These are phyloP conservation scores for Theristicus caerulescens DNA, from an alignment of 2,113 vertebrate genomes.

Conservation along the genomic window DNA sequence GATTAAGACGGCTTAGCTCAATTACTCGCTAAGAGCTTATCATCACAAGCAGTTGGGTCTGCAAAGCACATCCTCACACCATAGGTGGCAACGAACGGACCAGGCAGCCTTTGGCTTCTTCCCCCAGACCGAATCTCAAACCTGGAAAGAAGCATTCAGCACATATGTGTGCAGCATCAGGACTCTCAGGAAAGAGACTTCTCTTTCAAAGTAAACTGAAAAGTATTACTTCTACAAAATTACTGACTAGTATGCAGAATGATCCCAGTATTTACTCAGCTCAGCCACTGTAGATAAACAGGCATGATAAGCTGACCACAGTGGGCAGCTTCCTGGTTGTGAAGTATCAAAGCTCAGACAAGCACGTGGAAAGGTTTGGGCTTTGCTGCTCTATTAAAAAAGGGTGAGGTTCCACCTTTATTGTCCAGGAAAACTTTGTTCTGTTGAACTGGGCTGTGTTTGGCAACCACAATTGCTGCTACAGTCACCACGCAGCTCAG, in stretches of 20 bases:
- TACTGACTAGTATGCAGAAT: neutral
- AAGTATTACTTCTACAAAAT: neutral
- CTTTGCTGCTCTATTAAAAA: neutral
- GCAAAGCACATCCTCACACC: neutral
- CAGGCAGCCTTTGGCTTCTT: neutral
- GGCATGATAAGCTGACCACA: neutral
- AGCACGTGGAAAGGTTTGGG: fast-evolving
- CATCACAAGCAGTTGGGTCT: neutral
- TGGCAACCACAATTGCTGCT: neutral
- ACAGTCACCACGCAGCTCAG: neutral
- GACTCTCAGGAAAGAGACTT: neutral
- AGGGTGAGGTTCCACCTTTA: neutral
- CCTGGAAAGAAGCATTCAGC: neutral
- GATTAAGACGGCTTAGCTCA: neutral
- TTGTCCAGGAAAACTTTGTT: neutral
- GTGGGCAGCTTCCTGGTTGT: neutral
- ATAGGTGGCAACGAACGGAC: fast-evolving
- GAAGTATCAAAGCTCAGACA: neutral
- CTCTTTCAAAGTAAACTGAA: neutral
- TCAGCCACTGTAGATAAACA: neutral
- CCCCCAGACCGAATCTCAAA: neutral
- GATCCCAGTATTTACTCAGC: neutral
- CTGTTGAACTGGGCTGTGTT: neutral
- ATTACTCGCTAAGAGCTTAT: neutral
- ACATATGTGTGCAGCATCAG: fast-evolving